Percentiles rank a stretch among this genome's conserved stretches.
Evolutionary conservation across 2,797 vertebrate genomes (phyloP).

Genomic region (Cercopithecus hamlyni): DNA sequence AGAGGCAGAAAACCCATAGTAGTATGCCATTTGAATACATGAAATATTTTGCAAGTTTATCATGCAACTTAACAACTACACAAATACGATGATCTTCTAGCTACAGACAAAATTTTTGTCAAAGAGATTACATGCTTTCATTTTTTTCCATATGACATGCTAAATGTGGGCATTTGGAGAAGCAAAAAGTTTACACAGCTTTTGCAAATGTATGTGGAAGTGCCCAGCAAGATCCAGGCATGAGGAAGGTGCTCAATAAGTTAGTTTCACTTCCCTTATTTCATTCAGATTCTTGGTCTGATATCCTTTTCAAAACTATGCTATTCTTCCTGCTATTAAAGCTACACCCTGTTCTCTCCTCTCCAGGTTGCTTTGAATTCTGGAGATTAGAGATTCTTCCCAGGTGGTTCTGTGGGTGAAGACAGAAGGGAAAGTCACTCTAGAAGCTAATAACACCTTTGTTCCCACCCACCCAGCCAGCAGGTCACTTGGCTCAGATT

Average conservation of each 20-base stretch:
- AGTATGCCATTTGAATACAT: neutral
- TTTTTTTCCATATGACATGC: slow-evolving; percentile 35
- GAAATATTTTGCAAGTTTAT: slow-evolving; percentile 20
- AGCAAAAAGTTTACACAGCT: neutral
- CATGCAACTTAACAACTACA: slow-evolving; percentile 33
- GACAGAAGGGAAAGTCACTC: slow-evolving; percentile 14
- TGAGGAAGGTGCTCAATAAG: neutral
- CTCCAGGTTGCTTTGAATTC: neutral
- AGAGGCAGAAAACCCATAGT: neutral
- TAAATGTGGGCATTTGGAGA: neutral
- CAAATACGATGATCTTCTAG: slow-evolving; percentile 44
- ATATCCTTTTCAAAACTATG: neutral
- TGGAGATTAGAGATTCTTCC: neutral
- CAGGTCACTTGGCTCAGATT: neutral
- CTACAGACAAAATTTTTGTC: neutral
- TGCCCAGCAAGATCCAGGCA: neutral
- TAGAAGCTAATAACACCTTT: slow-evolving; percentile 1
- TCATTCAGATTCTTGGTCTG: neutral
- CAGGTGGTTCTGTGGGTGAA: neutral
- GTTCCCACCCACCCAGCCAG: slow-evolving; percentile 1
- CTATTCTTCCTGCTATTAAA: slow-evolving; percentile 5
- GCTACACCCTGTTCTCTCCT: neutral
- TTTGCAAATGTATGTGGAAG: slow-evolving; percentile 42
- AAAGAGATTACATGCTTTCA: slow-evolving; percentile 45
- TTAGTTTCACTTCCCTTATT: neutral